Evolutionary conservation across 2,113 vertebrate species (phyloP).

Genomic region (Phalacrocorax pelagicus): DNA sequence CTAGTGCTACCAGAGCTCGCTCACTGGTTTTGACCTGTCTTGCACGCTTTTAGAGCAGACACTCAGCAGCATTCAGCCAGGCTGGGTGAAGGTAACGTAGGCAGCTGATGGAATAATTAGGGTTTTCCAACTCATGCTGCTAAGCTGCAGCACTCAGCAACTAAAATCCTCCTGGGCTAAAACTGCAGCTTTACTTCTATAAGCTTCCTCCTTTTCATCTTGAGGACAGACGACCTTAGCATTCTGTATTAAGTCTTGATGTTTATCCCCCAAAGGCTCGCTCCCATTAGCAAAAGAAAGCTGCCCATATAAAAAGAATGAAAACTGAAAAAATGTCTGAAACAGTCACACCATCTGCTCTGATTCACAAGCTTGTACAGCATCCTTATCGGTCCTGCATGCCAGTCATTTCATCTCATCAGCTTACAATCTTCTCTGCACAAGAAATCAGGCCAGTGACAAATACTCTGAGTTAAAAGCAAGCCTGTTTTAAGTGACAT

Average conservation of each 20-base stretch:
- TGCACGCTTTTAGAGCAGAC: not conserved
- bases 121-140: not conserved
- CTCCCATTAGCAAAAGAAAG: conserved; percentile 26
- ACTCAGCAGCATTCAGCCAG: not conserved
- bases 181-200: conserved; percentile 15
- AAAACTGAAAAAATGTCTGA: conserved; percentile 8
- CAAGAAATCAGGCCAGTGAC: not conserved
- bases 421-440: conserved; percentile 3
- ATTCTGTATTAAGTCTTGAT: not conserved
- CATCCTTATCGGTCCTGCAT: not conserved
- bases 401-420: conserved; percentile 41
- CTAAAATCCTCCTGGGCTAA: conserved; percentile 27
- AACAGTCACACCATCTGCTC: conserved; percentile 58
- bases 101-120: not conserved
- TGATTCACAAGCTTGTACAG: conserved; percentile 23
- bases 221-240: not conserved
- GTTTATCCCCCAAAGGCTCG: not conserved
- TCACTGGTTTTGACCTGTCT: not conserved
- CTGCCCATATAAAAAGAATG: not conserved
- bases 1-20: not conserved
- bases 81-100: not conserved
- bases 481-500: conserved; percentile 6
- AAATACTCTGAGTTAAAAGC: not conserved
- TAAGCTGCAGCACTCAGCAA: not conserved
- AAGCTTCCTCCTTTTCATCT: conserved; percentile 23